Evolutionary conservation across 2,113 vertebrate species (phyloP).

Genomic region (Tautogolabrus adspersus): DNA sequence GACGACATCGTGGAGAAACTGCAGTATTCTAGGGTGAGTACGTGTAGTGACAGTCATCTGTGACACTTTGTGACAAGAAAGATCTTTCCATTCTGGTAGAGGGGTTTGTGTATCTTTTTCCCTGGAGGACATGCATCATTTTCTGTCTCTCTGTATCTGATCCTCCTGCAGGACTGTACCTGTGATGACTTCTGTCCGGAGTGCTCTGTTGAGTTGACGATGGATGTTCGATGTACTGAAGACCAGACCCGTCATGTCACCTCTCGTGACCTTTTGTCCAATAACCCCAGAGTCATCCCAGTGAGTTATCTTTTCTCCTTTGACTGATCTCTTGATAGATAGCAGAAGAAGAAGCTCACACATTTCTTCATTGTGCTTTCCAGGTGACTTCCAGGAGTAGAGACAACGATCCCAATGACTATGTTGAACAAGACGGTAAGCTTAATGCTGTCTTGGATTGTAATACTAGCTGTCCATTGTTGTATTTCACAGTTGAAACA

Average conservation of each 20-base stretch:
- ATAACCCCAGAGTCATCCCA: constrained; percentile 95
- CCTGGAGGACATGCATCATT: no score
- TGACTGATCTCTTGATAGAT: not conserved
- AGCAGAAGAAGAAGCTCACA: not conserved
- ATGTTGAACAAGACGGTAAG: constrained; percentile 95
- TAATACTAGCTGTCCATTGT: not conserved
- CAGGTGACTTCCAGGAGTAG: constrained; percentile 97
- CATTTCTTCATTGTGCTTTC: not conserved
- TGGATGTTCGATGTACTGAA: constrained; percentile 95
- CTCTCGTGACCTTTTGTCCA: constrained; percentile 94
- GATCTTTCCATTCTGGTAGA: no score
- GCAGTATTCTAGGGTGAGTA: constrained; percentile 93
- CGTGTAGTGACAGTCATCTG: no score
- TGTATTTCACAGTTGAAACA: not conserved
- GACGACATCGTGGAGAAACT: constrained; percentile 98
- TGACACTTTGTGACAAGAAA: no score
- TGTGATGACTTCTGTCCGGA: constrained; percentile 98
- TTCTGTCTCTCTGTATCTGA: not conserved
- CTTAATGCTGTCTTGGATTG: not conserved
- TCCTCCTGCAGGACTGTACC: constrained; percentile 89
- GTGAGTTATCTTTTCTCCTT: constrained; percentile 78
- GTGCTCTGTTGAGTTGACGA: constrained; percentile 95
- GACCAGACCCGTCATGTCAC: constrained; percentile 98
- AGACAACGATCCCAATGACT: constrained; percentile 97
- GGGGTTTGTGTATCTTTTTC: no score